phyloP scores from a whole-genome alignment of 2,113 vertebrate species.

The Paramormyrops kingsleyae region DNA sequence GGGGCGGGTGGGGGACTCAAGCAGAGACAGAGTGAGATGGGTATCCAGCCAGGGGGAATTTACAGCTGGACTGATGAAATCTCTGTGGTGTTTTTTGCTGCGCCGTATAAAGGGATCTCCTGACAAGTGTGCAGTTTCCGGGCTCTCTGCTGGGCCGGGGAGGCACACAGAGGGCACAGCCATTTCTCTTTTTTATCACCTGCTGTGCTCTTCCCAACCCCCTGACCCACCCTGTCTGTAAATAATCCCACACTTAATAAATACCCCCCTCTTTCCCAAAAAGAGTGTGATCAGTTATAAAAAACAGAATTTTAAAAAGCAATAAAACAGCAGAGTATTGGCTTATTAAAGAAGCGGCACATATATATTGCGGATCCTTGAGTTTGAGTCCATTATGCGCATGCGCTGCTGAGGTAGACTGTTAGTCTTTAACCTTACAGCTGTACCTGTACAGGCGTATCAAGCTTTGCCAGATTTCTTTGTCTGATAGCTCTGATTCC shows the following conservation, averaged over 20 bases:
- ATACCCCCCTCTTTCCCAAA: conserved; percentile 31
- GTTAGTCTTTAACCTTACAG: background rate
- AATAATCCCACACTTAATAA: conserved; percentile 43
- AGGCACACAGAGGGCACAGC: conserved; percentile 12
- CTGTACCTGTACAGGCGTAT: background rate
- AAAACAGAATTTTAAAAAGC: conserved; percentile 27
- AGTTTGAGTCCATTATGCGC: background rate
- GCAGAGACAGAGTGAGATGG: conserved; percentile 18
- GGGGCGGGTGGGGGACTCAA: conserved; percentile 9
- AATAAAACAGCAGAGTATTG: conserved; percentile 17
- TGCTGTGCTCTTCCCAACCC: background rate
- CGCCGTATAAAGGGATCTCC: conserved; percentile 43
- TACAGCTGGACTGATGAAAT: conserved; percentile 47
- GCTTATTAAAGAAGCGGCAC: conserved; percentile 27
- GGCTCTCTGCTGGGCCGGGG: conserved; percentile 2
- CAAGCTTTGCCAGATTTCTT: background rate
- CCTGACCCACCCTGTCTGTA: conserved; percentile 30
- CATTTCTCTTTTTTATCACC: conserved; percentile 17
- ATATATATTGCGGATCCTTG: background rate
- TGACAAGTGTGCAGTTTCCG: conserved; percentile 21
- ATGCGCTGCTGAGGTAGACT: background rate
- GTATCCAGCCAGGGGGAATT: conserved; percentile 31
- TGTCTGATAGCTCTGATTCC: background rate
- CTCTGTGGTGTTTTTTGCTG: conserved; percentile 27
- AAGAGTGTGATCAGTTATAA: conserved; percentile 29